Evolutionary conservation across 2,113 vertebrate genomes (phyloP).

Genomic region (Orientallactaga bullata): DNA sequence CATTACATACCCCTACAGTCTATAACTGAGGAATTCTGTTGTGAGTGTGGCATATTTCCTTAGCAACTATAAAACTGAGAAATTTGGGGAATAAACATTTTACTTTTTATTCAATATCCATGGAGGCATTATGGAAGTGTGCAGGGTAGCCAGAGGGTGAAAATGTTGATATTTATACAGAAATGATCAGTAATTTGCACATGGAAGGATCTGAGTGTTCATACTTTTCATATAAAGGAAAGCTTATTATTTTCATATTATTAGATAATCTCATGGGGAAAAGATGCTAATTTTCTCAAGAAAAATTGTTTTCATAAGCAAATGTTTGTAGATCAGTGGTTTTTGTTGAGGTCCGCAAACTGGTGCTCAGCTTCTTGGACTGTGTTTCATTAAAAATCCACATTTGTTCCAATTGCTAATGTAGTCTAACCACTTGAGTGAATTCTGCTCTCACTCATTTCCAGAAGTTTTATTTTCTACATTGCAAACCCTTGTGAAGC

Average conservation of each 20-base stretch:
- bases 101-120: background rate
- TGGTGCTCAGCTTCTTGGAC: background rate
- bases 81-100: background rate
- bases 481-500: background rate
- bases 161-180: background rate
- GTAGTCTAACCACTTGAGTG: background rate
- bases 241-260: background rate
- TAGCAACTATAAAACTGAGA: background rate
- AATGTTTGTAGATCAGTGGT: constrained; percentile 10
- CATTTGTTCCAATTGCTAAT: background rate
- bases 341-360: background rate
- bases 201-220: background rate
- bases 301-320: background rate
- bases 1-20: background rate
- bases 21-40: background rate
- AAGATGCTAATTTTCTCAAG: constrained; percentile 10
- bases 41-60: background rate
- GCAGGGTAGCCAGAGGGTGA: background rate
- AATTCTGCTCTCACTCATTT: background rate
- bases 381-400: background rate
- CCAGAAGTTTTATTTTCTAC: background rate
- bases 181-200: constrained; percentile 10
- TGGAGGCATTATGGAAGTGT: background rate
- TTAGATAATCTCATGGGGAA: constrained; percentile 23
- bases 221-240: background rate